Base-by-base conservation (phyloP, 2,113 vertebrate species). In the Panurus biarmicus region DNA sequence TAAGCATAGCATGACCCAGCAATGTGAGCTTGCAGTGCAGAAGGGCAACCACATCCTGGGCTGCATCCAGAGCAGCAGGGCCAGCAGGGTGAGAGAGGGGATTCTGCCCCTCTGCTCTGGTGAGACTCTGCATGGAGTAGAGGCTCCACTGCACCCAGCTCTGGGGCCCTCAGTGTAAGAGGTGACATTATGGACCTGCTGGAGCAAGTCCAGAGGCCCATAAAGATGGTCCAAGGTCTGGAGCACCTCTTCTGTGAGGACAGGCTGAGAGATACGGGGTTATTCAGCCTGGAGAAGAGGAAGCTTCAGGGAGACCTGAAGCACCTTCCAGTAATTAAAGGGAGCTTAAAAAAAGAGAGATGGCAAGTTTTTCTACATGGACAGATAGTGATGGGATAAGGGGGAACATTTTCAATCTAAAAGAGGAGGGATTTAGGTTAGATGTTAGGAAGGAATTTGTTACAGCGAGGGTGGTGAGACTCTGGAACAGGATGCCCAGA, bases 391-490 rank as follows among this genome's bases (percentile, higher is more conserved):
- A 29, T 67, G 8, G 29, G 7, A 12, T 58, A 60, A 47, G 29
- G 16, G 31, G 44, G 9, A 21, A 15, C 8, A 22, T 51, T 60
- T 60, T 53, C 53, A 40, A 89, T 13, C n/a, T 67, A 35, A 35
- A 67, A 47, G 28, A 73, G 16, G n/a, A 60, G 24, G 18, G 8
- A 61, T 60, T 67, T 82, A 22, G 22, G 29, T 45, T 60, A n/a
- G 16, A 18, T n/a, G 11, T 45, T 58, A 36, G 33, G 21, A 71
- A 48, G 42, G 28, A 74, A n/a, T 60, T 51, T 10, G 12, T 61
- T 54, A 54, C 0, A 2, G 6, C 53, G 45, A 40, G 24, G 2
- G 3, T 57, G 40, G 9, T 47, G n/a, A 53, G 29, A 67, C 0
- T 1, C 24, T 67, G 20, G 38, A 82, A 53, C 14, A 61, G 61